Evolutionary conservation across 1,140 invertebrate species (phyloP).

Genomic region (Cylas formicarius): DNA sequence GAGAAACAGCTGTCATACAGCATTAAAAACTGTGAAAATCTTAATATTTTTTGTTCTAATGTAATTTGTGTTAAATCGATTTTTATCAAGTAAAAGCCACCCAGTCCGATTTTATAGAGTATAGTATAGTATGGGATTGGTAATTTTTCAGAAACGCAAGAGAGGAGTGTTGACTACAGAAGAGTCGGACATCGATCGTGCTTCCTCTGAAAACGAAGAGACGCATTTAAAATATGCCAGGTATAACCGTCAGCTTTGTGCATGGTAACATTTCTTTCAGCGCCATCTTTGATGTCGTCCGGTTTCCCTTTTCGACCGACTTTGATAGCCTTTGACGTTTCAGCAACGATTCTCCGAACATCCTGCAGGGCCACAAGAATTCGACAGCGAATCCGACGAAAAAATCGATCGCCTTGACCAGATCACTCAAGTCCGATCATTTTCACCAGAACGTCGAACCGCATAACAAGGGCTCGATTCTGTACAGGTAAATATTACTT

Average conservation of each 20-base stretch:
- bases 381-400: conserved; percentile 13
- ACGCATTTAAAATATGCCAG: conserved; percentile 27
- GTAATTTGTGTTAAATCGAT: too few relatives aligned
- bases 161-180: conserved; percentile 36
- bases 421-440: too few relatives aligned
- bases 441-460: too few relatives aligned
- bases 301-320: not conserved
- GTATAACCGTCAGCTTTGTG: conserved; percentile 27
- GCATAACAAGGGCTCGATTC: conserved; percentile 11
- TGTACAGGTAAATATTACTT: too few relatives aligned
- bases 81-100: too few relatives aligned
- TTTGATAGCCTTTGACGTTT: conserved; percentile 6
- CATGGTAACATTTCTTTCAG: conserved; percentile 27
- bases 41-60: too few relatives aligned
- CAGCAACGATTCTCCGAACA: conserved; percentile 20
- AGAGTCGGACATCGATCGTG: conserved; percentile 39
- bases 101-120: too few relatives aligned
- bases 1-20: too few relatives aligned
- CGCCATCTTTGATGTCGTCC: conserved; percentile 6
- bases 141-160: conserved; percentile 40
- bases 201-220: conserved; percentile 41
- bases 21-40: too few relatives aligned
- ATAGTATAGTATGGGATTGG: too few relatives aligned
- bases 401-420: conserved; percentile 5
- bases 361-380: conserved; percentile 16